Base-by-base conservation (phyloP, 2,888 invertebrate species). In the Yponomeuta plumbellus region DNA sequence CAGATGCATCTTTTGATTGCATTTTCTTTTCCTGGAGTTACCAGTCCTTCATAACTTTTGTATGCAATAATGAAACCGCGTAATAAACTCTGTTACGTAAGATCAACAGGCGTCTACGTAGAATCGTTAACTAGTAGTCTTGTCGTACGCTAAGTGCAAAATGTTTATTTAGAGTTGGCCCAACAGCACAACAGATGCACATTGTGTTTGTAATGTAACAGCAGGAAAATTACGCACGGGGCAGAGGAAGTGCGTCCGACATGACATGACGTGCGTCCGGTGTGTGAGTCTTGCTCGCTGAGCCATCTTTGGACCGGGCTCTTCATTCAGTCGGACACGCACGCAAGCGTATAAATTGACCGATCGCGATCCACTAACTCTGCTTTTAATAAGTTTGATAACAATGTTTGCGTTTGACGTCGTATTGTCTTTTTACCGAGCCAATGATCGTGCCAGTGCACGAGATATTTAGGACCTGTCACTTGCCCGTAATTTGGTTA, bases 191-290 rank as follows among this genome's bases (percentile, higher is more conserved):
- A 72, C 73, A 76, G 75, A 74, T 78, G 77, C 76, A 70, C 76
- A 70, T 72, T 74, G 71, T 76, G 72, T 74, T 74, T 76, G 70
- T 71, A 71, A 74, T 79, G 77, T 83, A 81, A 84, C 83, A 81
- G 79, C 78, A 78, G 77, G 78, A 80, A 80, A 83, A 84, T 81
- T 83, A 81, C 79, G 78, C 80, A 78, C 74, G 76, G 26, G 80
- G 80, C 69, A 78, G 80, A 85, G 88, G 86, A 88, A 85, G 85
- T 86, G 81, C 86, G 86, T 86, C 82, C 81, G 82, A 83, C 75
- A 74, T 1, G 22, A n/a, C 40, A n/a, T 86, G 88, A 88, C 86
- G 87, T 77, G 79, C 76, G 77, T 86, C 87, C 86, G 85, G 79
- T 74, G 73, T 71, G 70, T 73, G 17, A n/a, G 2, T 61, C 22